Evolutionary conservation across 1,140 invertebrate species (phyloP), one percentile per base, ranked within the genome.

Genomic region (Parapsyche elsis): DNA sequence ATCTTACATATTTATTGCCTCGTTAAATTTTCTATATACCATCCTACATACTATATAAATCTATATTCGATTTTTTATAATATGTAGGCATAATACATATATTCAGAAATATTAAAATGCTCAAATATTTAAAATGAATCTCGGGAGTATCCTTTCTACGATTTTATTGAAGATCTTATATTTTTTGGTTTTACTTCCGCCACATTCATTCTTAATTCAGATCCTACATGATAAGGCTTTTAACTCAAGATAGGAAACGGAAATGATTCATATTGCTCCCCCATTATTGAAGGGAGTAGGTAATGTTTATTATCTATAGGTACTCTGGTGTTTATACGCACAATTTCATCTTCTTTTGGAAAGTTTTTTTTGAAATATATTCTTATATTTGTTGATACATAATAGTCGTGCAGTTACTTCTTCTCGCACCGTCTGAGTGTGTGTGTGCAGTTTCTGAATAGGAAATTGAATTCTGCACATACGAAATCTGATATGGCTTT

Each of bases 181-280:
- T 10, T 53, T 53, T 53, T 61, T 16, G 16, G 19, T 61, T 61
- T 61, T 61, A 61, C 7, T 21, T 9, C 16, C 7, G 19, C n/a
- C 21, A 19, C 12, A 24, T 26, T 24, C 24, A 67, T 67, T 67
- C n/a, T 23, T 12, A 67, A 23, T 67, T 24, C 12, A 67, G 14
- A 67, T 67, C 24, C 5, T 26, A 67, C 64, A 67, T 23, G 24
- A 26, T 67, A 67, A 67, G 23, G 64, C 64, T 67, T 67, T 67
- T 67, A 67, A 24, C 64, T 67, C 21, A 23, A 67, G 9, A 67
- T 67, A 26, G 21, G 21, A 67, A 30, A 26, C 21, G 64, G 24
- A 30, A 26, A 67, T 67, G 24, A 67, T 30, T 67, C 24, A 30
- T 67, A 67, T 30, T 67, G 64, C 24, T 26, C 9, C 26, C 24